Percentiles rank a stretch among this genome's conserved stretches.
Conservation (phyloP, 1,140 invertebrate genomes). For the Drosophila busckii region DNA sequence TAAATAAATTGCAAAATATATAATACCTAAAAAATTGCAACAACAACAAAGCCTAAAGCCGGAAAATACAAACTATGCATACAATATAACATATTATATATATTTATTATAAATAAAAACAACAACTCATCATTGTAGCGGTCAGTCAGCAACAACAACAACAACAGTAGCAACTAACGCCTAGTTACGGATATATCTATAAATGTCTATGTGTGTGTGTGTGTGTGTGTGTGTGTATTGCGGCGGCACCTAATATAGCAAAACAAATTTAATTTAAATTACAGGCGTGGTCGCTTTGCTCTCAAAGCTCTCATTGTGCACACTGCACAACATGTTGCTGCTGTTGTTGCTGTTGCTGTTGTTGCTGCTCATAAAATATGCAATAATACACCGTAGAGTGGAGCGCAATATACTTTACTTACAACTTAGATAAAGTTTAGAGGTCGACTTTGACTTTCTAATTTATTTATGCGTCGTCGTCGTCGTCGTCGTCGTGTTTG, state of each 20-base stretch:
- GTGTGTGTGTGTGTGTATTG: constrained; percentile 29
- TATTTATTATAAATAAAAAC: constrained; percentile 45
- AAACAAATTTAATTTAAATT: constrained; percentile 78
- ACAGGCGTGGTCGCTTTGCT: constrained; percentile 68
- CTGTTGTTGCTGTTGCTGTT: constrained; percentile 23
- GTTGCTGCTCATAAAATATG: constrained; percentile 70
- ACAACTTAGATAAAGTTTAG: constrained; percentile 62
- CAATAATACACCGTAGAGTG: constrained; percentile 53
- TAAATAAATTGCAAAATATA: constrained; percentile 55
- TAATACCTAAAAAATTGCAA: constrained; percentile 9
- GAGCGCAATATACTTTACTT: constrained; percentile 32
- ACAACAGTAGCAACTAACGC: constrained; percentile 53
- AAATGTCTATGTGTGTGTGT: constrained; percentile 12
- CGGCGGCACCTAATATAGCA: constrained; percentile 74
- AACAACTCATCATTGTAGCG: constrained; percentile 60
- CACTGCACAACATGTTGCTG: no score
- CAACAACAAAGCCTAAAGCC: constrained; percentile 24
- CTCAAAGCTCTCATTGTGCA: constrained; percentile 42
- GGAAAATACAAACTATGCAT: constrained; percentile 40
- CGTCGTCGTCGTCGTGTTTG: constrained; percentile 32
- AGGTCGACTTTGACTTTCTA: constrained; percentile 72
- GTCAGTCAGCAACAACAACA: constrained; percentile 40
- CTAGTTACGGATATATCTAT: constrained; percentile 63
- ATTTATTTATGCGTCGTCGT: constrained; percentile 70
- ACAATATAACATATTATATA: constrained; percentile 13